A percentile compares a stretch with the other conserved stretches of the same genome.
Evolutionary conservation across 1,140 invertebrate genomes (phyloP).

Genomic region (Drosophila mayri): DNA sequence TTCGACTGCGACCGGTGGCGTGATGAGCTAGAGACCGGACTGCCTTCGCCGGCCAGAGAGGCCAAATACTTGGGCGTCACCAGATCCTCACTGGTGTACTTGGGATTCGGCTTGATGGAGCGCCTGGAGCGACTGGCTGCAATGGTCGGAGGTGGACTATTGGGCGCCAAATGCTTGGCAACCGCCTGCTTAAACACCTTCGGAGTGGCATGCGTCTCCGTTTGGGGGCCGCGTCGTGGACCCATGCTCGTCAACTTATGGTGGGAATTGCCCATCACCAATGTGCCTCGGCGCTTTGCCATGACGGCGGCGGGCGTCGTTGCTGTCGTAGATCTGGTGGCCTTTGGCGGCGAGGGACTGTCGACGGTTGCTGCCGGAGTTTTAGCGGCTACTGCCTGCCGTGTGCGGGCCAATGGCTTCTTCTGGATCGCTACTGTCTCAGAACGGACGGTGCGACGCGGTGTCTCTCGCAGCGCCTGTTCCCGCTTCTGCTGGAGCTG

Average conservation of each 20-base stretch:
- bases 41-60: slow-evolving; percentile 9
- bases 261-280: slow-evolving; percentile 17
- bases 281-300: slow-evolving; percentile 23
- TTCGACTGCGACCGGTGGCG: slow-evolving; percentile 29
- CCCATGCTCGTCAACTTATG: slow-evolving; percentile 11
- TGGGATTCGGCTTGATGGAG: slow-evolving; percentile 84
- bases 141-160: slow-evolving; percentile 70
- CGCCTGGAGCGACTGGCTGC: slow-evolving; percentile 75
- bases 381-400: slow-evolving; percentile 7
- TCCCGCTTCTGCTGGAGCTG: slow-evolving; percentile 18
- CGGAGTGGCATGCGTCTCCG: slow-evolving; percentile 15
- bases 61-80: slow-evolving; percentile 76
- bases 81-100: slow-evolving; percentile 79
- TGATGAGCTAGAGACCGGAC: neutral
- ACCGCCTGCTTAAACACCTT: slow-evolving; percentile 65
- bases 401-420: neutral
- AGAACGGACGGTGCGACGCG: slow-evolving; percentile 10
- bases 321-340: neutral
- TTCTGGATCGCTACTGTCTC: neutral
- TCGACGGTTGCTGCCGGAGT: neutral
- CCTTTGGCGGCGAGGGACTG: slow-evolving; percentile 11
- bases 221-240: slow-evolving; percentile 14
- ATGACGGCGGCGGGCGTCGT: neutral
- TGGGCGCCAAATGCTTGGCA: slow-evolving; percentile 8
- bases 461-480: slow-evolving; percentile 2